phyloP scores from a whole-genome alignment of 30 jellyfish, hydroid and myxozoan genomes.

The Hydractinia symbiolongicarpus region DNA sequence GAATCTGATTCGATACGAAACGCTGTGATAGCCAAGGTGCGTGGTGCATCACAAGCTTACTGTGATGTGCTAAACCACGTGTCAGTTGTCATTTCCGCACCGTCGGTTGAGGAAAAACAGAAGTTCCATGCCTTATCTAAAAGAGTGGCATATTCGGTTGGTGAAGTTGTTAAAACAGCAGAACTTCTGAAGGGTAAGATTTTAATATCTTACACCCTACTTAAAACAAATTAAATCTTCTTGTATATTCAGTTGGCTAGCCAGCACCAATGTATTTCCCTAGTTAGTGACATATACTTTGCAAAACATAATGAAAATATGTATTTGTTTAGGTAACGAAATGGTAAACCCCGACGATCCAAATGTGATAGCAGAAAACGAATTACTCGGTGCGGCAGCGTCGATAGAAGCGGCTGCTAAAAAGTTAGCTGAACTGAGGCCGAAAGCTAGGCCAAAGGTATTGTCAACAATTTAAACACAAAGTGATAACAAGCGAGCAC shows the following conservation, averaged over 20 bases:
- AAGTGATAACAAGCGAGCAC: no score
- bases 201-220: not conserved
- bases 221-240: not conserved
- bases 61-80: constrained; percentile 74
- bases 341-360: constrained; percentile 89
- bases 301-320: not conserved
- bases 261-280: not conserved
- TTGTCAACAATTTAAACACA: not conserved
- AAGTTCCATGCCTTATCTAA: constrained; percentile 56
- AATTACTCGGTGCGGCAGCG: constrained; percentile 89
- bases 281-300: not conserved
- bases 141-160: constrained; percentile 67
- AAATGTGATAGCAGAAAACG: constrained; percentile 84
- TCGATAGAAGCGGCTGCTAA: constrained; percentile 96
- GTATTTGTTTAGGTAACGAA: constrained; percentile 46
- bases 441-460: constrained; percentile 75
- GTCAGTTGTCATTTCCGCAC: constrained; percentile 52
- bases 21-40: constrained; percentile 74
- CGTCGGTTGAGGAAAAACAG: constrained; percentile 56
- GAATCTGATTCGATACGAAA: constrained; percentile 60
- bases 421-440: constrained; percentile 87
- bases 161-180: constrained; percentile 65
- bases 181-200: constrained; percentile 74
- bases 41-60: constrained; percentile 70
- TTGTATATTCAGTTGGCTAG: not conserved